Base-by-base conservation (phyloP, 2,888 invertebrate genomes). In the Endomychus coccineus region DNA sequence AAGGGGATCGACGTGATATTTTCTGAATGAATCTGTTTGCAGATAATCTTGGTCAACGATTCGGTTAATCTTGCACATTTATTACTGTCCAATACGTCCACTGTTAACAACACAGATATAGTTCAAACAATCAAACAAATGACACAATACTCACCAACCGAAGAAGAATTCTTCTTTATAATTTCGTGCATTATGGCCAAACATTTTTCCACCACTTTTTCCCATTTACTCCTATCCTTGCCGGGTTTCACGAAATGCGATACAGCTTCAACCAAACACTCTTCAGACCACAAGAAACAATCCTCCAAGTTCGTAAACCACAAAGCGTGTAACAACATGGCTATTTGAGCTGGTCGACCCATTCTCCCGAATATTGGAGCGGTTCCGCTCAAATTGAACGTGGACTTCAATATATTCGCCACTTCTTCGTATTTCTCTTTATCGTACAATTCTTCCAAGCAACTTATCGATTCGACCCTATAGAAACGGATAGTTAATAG, bases 211-310 rank as follows among this genome's bases (percentile, higher is more conserved):
- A 66, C 42, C 4, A 67, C 48, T 47, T 59, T 54, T 34, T 60
- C 59, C 66, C 57, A 73, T 58, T 55, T 61, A 22, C 56, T 55
- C 11, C 43, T 66, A 46, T 58, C 69, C 59, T 47, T 67, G 4
- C 57, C 39, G 64, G 68, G 55, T 66, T 69, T 73, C 61, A 45
- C 60, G 63, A 44, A 66, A 53, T 54, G 68, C 51, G 43, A 73
- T 33, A 86, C 68, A 2, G 82, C 73, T 66, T 88, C 88, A 56
- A 83, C 74, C 13, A 88, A 67, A 52, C 82, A 83, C 35, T 73
- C 77, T 50, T 89, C 80, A 2, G 81, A 77, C 87, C 87, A 90
- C 45, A 77, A 68, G 42, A 84, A 77, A 55, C 85, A 84, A 27
- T 78, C 75, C 42, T 44, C 45, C 36, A 55, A 46, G 46, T 66